phyloP scores from a whole-genome alignment of 2,888 invertebrate genomes.

The Torymus aiolomorphi region DNA sequence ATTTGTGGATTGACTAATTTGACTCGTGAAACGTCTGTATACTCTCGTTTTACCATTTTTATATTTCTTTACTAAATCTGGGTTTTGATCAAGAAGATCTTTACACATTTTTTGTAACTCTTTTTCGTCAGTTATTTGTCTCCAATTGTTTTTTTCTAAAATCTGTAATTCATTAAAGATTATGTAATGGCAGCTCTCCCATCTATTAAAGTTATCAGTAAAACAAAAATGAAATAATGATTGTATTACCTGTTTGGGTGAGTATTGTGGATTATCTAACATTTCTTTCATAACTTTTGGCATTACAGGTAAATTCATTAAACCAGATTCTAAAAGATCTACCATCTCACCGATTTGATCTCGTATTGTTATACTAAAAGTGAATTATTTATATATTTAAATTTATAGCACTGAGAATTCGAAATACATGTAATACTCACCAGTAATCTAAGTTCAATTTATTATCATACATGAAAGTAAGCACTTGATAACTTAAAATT shows the following conservation, averaged over 20 bases:
- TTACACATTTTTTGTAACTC: slow-evolving; percentile 80
- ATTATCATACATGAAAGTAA: slow-evolving; percentile 82
- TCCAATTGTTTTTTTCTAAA: slow-evolving; percentile 81
- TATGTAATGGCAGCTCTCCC: slow-evolving; percentile 10
- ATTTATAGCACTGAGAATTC: background rate
- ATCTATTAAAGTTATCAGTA: slow-evolving; percentile 9
- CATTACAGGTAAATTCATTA: slow-evolving; percentile 81
- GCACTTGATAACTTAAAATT: slow-evolving; percentile 83
- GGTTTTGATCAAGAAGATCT: slow-evolving; percentile 80
- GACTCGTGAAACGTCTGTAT: slow-evolving; percentile 81
- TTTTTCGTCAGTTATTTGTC: slow-evolving; percentile 80
- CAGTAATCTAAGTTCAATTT: slow-evolving; percentile 79
- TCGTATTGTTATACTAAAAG: slow-evolving; percentile 76
- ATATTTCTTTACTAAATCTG: slow-evolving; percentile 82
- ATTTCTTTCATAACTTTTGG: slow-evolving; percentile 77
- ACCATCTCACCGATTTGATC: slow-evolving; percentile 80
- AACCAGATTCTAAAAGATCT: slow-evolving; percentile 79
- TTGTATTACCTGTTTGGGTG: slow-evolving; percentile 74
- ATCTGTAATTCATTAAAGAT: slow-evolving; percentile 73
- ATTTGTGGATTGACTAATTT: slow-evolving; percentile 79
- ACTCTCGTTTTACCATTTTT: slow-evolving; percentile 84
- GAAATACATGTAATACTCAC: slow-evolving; percentile 72
- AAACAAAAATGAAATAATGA: background rate
- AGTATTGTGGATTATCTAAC: slow-evolving; percentile 71
- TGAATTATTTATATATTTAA: slow-evolving; percentile 30